phyloP scores from a whole-genome alignment of 2,888 invertebrate genomes.

The Copidosoma aretas region DNA sequence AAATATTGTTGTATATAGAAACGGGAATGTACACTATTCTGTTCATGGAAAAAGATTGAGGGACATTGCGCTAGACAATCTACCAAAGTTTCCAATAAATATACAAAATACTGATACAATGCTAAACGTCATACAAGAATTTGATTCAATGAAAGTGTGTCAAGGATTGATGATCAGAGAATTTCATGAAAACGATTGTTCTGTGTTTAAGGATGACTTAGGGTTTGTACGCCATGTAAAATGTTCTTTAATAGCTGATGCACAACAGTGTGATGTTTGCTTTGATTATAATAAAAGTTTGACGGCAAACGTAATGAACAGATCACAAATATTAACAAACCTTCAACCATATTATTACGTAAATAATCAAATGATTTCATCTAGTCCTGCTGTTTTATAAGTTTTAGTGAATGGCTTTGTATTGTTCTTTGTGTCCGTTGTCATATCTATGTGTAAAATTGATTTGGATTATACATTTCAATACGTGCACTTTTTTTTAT shows the following conservation, averaged over 20 bases:
- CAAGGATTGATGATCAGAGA: slow-evolving; percentile 33
- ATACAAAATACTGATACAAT: slow-evolving; percentile 28
- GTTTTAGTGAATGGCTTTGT: no score
- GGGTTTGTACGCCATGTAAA: slow-evolving; percentile 28
- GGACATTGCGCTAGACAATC: not conserved
- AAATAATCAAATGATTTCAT: no score
- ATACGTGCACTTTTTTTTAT: no score
- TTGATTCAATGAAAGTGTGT: slow-evolving; percentile 28
- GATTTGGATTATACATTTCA: no score
- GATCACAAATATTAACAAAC: not conserved
- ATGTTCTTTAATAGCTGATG: slow-evolving; percentile 33
- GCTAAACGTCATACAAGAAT: slow-evolving; percentile 24
- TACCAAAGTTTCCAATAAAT: slow-evolving; percentile 4
- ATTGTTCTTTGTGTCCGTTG: no score
- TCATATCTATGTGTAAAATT: no score
- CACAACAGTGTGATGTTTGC: slow-evolving; percentile 32
- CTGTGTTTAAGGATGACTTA: slow-evolving; percentile 33
- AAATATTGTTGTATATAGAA: slow-evolving; percentile 33
- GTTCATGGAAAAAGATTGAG: slow-evolving; percentile 31
- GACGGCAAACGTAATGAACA: not conserved
- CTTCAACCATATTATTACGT: not conserved
- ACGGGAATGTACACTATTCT: slow-evolving; percentile 30
- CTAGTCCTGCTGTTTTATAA: no score
- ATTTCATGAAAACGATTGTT: slow-evolving; percentile 34
- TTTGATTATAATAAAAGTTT: slow-evolving; percentile 35